Evolutionary conservation across 2,113 vertebrate species (phyloP).

Genomic region (Aplodontia rufa): DNA sequence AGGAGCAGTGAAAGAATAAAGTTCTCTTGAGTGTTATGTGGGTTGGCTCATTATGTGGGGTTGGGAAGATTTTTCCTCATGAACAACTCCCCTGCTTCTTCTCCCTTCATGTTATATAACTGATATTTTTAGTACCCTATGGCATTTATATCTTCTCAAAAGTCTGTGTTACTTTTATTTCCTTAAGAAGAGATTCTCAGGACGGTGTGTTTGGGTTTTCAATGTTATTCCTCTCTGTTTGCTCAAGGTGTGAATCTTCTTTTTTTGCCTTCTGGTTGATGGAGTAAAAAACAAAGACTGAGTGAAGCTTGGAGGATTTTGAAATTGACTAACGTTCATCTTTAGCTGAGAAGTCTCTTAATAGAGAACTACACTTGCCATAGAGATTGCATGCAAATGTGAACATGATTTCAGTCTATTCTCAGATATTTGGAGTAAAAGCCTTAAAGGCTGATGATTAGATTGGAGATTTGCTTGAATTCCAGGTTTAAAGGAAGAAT

Average conservation of each 20-base stretch:
- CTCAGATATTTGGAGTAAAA: conserved; percentile 18
- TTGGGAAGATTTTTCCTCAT: conserved; percentile 64
- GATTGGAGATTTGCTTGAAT: conserved; percentile 36
- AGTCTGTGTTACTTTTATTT: conserved; percentile 64
- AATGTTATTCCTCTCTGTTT: conserved; percentile 3
- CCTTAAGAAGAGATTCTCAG: conserved; percentile 48
- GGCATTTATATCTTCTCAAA: conserved; percentile 61
- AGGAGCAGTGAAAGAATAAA: conserved; percentile 34
- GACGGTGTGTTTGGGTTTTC: conserved; percentile 39
- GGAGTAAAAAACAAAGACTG: conserved; percentile 25
- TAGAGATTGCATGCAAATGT: conserved; percentile 7
- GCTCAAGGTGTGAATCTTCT: conserved; percentile 15
- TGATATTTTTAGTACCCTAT: conserved; percentile 62
- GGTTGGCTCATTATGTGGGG: conserved; percentile 45
- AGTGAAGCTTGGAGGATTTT: not conserved
- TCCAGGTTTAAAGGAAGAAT: conserved; percentile 18
- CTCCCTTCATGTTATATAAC: conserved; percentile 54
- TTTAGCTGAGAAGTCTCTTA: conserved; percentile 7
- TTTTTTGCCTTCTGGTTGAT: not conserved
- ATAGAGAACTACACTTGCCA: not conserved
- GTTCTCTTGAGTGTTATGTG: conserved; percentile 39
- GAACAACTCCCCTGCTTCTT: conserved; percentile 1
- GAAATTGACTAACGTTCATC: conserved; percentile 31
- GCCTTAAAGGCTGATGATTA: not conserved
- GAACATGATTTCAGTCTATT: not conserved